Conservation (phyloP, 2,797 vertebrate species). For the Enteromius treurensis region DNA sequence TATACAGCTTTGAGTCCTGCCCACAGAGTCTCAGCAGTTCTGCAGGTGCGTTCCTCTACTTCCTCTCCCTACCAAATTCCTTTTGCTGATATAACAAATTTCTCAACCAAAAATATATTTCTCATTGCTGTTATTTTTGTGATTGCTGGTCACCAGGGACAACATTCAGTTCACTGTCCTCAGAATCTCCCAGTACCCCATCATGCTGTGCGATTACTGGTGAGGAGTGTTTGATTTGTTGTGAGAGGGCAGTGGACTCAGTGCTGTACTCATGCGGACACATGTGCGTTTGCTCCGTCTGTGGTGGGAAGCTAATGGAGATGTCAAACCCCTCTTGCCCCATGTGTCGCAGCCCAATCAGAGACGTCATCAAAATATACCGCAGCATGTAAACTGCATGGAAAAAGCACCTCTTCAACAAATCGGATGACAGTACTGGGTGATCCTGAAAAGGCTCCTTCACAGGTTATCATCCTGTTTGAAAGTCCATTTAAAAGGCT, state of each 20-base stretch:
- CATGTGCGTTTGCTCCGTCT: conserved; percentile 95
- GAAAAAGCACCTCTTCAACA: neutral
- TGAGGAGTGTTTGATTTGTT: conserved; percentile 95
- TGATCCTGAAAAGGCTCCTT: neutral
- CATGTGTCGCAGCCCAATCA: conserved; percentile 92
- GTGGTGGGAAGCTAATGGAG: conserved; percentile 91
- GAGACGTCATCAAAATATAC: conserved; percentile 96
- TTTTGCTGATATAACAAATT: neutral
- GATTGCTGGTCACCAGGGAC: conserved; percentile 77
- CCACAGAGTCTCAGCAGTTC: conserved; percentile 41
- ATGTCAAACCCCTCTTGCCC: conserved; percentile 92
- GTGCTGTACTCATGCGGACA: conserved; percentile 96
- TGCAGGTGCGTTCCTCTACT: conserved; percentile 7
- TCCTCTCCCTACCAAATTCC: neutral
- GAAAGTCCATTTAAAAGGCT: neutral
- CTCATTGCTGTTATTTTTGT: conserved; percentile 5
- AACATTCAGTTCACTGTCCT: conserved; percentile 83
- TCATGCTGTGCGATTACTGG: conserved; percentile 76
- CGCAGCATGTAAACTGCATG: conserved; percentile 83
- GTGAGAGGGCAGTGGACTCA: conserved; percentile 91
- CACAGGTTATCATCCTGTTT: neutral
- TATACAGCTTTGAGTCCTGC: conserved; percentile 2
- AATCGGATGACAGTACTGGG: neutral
- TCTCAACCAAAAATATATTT: neutral
- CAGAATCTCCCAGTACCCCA: conserved; percentile 84